Conservation (phyloP, 2,113 vertebrate species). For the Ovibos moschatus region DNA sequence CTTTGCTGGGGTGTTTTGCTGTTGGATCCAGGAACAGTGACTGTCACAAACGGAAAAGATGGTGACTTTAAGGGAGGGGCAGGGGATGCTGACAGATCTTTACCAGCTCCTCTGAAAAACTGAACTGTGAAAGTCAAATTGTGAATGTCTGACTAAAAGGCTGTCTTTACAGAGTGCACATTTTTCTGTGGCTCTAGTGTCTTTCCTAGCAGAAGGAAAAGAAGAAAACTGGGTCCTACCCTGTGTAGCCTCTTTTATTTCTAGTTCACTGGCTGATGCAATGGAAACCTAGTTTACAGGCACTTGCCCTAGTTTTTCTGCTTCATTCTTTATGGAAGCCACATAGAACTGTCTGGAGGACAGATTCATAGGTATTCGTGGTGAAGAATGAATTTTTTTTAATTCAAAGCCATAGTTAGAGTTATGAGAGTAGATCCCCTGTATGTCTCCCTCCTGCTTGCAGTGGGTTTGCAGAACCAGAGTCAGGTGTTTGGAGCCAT, state of each 20-base stretch:
- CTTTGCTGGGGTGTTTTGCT: not conserved
- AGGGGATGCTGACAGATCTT: not conserved
- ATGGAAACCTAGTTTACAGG: not conserved
- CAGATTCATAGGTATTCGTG: not conserved
- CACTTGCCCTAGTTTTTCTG: not conserved
- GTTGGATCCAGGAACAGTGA: constrained; percentile 40
- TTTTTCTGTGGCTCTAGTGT: not conserved
- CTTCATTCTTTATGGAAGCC: not conserved
- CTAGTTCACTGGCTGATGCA: not conserved
- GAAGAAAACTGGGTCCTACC: not conserved
- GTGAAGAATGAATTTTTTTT: not conserved
- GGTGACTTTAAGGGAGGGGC: not conserved
- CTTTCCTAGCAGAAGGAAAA: not conserved
- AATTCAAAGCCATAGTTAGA: not conserved
- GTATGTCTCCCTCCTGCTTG: fast-evolving
- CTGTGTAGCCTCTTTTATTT: not conserved
- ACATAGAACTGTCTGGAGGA: not conserved
- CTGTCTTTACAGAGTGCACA: not conserved
- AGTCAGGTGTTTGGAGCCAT: not conserved
- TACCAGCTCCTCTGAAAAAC: constrained; percentile 52
- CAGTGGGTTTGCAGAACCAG: not conserved
- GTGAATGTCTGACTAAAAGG: not conserved
- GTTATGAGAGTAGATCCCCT: not conserved
- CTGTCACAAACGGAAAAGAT: constrained; percentile 67
- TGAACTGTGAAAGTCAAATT: not conserved